These are phyloP conservation scores for Eupithecia abbreviata DNA, from an alignment of 2,888 invertebrate species.

Conservation along the genomic window DNA sequence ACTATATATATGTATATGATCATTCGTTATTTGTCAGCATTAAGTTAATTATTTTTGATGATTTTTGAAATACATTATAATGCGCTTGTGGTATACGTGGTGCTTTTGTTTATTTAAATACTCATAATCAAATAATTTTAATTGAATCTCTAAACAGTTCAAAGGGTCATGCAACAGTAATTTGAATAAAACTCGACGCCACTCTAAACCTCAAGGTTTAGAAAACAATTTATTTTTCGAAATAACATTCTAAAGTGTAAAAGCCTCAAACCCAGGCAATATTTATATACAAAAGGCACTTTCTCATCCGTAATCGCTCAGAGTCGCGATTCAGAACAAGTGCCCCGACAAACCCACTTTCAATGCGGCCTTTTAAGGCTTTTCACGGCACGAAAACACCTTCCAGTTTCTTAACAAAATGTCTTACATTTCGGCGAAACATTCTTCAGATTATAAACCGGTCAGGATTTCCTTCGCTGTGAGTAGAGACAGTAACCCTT, in stretches of 20 bases:
- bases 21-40: no score
- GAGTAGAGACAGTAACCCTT: conserved; percentile 40
- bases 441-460: conserved; percentile 46
- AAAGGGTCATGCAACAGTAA: neutral
- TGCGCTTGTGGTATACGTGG: no score
- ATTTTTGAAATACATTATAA: no score
- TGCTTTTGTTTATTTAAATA: neutral
- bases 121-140: neutral
- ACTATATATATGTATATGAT: no score
- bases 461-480: conserved; percentile 36
- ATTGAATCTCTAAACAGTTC: neutral
- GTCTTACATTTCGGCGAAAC: conserved; percentile 38
- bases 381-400: conserved; percentile 39
- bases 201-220: neutral
- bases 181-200: neutral
- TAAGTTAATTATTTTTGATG: no score
- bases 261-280: conserved; percentile 41
- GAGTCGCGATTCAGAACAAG: conserved; percentile 52
- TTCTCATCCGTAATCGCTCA: conserved; percentile 56
- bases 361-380: conserved; percentile 49
- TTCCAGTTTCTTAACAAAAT: conserved; percentile 44
- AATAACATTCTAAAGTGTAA: conserved; percentile 33
- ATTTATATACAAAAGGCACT: conserved; percentile 50
- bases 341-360: conserved; percentile 48
- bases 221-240: conserved; percentile 20